Evolutionary conservation across 2,888 invertebrate genomes (phyloP), one percentile per base, ranked within the genome.

Genomic region (Schizotus pectinicornis): DNA sequence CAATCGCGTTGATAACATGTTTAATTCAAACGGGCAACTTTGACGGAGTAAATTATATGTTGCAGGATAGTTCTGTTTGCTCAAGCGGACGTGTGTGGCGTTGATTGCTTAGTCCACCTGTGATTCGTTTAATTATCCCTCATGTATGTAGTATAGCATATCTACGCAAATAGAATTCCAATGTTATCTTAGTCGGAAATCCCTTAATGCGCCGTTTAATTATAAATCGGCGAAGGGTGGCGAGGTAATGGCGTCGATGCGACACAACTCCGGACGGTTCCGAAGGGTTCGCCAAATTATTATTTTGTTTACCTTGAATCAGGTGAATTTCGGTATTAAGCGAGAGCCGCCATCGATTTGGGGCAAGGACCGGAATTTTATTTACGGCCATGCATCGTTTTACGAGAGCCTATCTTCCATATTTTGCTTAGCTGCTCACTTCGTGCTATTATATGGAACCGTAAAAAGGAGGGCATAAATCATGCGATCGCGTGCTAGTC

Each of bases 21-120:
- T 52, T 57, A 57, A 57, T 52, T 57, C 47, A 57, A 57, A 57
- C 52, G 57, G 51, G 47, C 57, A 57, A 57, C 57, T 47, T 57
- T 57, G 56, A 51, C 38, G 51, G 52, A 57, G 57, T 47, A 57
- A 57, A 57, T 57, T 57, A 57, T 57, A 57, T 57, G 47, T 57
- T 47, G 54, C n/a, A 33, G 46, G 38, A 41, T 45, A 32, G 52
- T 42, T 14, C 31, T 57, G 51, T 57, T 57, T 51, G 38, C 57
- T 52, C 52, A 46, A 57, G 57, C 56, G 50, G 37, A 56, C 56
- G 56, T 56, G 56, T 56, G 57, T 45, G 51, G 47, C 57, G 57
- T 45, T 56, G 56, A 56, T 56, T 56, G 41, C 56, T 51, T 51
- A 46, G 56, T 57, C 52, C 57, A 57, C 57, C 57, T 57, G 57